A percentile compares a stretch with the other conserved stretches of the same genome.
These are phyloP conservation scores for Indicator indicator DNA, from an alignment of 2,113 vertebrate species.

Conservation along the genomic window DNA sequence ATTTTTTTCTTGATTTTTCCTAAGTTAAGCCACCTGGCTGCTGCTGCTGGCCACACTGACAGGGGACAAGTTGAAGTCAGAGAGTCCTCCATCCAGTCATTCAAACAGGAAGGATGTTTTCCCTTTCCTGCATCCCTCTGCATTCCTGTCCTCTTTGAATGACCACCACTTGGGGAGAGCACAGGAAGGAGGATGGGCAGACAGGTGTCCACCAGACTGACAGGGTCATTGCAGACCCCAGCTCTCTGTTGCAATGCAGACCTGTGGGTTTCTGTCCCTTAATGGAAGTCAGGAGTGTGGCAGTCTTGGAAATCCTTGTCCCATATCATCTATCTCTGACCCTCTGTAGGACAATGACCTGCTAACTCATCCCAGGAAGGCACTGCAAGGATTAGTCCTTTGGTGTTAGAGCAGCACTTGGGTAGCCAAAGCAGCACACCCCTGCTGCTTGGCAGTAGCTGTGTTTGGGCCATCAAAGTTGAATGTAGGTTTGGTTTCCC, in stretches of 20 bases:
- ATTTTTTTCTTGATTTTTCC: conserved; percentile 34
- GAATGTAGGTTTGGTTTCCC: neutral
- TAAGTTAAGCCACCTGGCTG: conserved; percentile 18
- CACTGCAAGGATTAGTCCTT: neutral
- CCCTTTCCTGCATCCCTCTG: neutral
- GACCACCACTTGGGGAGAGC: neutral
- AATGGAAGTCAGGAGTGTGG: neutral
- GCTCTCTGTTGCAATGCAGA: neutral
- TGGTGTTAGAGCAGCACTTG: neutral
- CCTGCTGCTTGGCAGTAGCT: neutral
- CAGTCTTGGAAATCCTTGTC: accelerated
- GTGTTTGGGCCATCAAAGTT: neutral
- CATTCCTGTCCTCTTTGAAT: neutral
- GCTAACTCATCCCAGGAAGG: neutral
- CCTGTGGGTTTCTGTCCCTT: neutral
- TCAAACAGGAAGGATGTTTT: neutral
- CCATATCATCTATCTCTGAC: neutral
- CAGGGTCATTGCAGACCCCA: accelerated
- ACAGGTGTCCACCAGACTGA: neutral
- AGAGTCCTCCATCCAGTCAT: conserved; percentile 32
- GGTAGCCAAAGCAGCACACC: neutral
- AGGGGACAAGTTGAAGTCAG: conserved; percentile 9
- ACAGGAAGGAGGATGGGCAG: neutral
- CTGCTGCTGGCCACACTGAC: conserved; percentile 59
- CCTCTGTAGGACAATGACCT: neutral